Percentiles rank a stretch among this genome's conserved stretches.
These are phyloP conservation scores for Galaxias olidus DNA, from an alignment of 2,797 vertebrate genomes.

Conservation along the genomic window DNA sequence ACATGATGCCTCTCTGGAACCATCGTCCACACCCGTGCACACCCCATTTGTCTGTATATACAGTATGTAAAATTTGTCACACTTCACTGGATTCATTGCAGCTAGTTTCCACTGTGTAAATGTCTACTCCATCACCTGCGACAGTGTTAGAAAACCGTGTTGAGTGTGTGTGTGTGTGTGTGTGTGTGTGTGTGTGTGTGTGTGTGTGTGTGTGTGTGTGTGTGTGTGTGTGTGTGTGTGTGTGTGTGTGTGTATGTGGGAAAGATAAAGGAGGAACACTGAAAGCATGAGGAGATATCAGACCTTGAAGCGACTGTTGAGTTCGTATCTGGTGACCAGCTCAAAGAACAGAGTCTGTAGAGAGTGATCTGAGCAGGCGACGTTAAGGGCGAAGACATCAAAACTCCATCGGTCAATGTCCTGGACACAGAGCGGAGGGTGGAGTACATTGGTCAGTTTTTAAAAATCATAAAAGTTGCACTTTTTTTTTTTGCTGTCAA, in stretches of 20 bases:
- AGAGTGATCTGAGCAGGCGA: slow-evolving; percentile 81
- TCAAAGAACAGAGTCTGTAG: slow-evolving; percentile 85
- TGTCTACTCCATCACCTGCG: too few relatives aligned
- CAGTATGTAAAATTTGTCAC: too few relatives aligned
- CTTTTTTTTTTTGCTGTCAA: too few relatives aligned
- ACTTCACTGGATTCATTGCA: too few relatives aligned
- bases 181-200: neutral
- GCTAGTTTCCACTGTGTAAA: too few relatives aligned
- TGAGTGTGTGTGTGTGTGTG: neutral
- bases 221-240: too few relatives aligned
- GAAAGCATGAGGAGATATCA: neutral
- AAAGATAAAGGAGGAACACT: too few relatives aligned
- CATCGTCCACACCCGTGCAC: too few relatives aligned
- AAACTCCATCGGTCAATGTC: slow-evolving; percentile 91
- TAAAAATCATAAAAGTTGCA: too few relatives aligned
- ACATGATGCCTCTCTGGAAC: too few relatives aligned
- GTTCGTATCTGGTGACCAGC: slow-evolving; percentile 87
- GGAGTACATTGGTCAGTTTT: too few relatives aligned
- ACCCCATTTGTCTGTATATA: too few relatives aligned
- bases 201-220: neutral
- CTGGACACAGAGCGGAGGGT: slow-evolving; percentile 56
- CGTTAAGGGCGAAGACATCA: slow-evolving; percentile 87
- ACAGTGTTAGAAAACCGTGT: neutral
- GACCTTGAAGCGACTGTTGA: slow-evolving; percentile 92
- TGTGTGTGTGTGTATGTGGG: neutral